A percentile compares a stretch with the other conserved stretches of the same genome.
phyloP scores from a whole-genome alignment of 2,113 vertebrate species.

The Merops nubicus region DNA sequence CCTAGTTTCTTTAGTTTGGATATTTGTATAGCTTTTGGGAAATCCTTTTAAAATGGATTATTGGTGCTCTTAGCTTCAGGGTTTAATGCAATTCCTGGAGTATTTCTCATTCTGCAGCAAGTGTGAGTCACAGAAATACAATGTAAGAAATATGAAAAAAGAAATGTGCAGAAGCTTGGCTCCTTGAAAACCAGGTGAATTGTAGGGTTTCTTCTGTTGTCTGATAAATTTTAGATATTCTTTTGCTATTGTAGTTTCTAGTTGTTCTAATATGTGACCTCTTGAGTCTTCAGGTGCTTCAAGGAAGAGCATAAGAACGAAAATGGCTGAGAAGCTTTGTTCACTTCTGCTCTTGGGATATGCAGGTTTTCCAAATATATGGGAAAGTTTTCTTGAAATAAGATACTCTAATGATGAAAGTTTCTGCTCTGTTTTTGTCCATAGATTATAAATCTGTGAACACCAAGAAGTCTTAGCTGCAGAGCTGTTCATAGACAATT shows the following conservation, averaged over 20 bases:
- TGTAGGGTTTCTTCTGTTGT: background rate
- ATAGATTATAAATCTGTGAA: conserved; percentile 69
- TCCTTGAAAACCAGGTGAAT: background rate
- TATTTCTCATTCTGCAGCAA: background rate
- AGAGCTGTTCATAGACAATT: conserved; percentile 18
- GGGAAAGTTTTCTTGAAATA: conserved; percentile 1
- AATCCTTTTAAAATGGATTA: background rate
- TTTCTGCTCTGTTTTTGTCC: conserved; percentile 68
- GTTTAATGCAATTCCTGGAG: background rate
- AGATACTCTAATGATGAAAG: conserved; percentile 47
- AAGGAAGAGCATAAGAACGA: background rate
- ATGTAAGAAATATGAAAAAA: background rate
- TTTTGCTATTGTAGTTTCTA: background rate
- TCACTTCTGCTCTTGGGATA: background rate
- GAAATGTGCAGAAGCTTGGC: background rate
- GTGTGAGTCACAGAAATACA: background rate
- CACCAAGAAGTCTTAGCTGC: background rate
- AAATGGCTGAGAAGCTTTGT: background rate
- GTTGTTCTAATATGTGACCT: background rate
- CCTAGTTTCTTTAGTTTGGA: background rate
- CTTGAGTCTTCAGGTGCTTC: background rate
- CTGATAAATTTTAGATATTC: background rate
- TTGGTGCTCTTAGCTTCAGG: background rate
- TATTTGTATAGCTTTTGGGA: background rate
- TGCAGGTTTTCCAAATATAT: background rate